Conservation (phyloP, 2,113 vertebrate species). For the Eudyptes chrysolophus region DNA sequence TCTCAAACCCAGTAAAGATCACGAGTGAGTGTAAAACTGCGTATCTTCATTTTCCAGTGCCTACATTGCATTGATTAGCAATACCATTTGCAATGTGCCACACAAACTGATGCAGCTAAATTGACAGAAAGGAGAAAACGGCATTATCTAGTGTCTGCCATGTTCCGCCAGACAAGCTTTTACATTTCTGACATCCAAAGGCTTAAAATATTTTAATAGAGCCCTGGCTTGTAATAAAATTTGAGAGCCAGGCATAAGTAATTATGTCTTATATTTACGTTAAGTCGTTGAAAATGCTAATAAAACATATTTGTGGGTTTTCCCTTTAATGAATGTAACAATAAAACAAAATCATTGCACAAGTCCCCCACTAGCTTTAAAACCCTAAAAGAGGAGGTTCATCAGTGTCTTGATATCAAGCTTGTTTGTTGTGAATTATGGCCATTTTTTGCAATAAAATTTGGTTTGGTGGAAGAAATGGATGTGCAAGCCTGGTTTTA, state of each 20-base stretch:
- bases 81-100: conserved; percentile 4
- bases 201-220: conserved; percentile 21
- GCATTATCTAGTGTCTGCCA: background rate
- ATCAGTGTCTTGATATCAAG: conserved; percentile 30
- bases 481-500: conserved; percentile 69
- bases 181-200: background rate
- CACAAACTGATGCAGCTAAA: conserved; percentile 10
- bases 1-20: background rate
- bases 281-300: conserved; percentile 47
- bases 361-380: background rate
- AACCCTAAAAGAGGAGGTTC: conserved; percentile 23
- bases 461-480: conserved; percentile 69
- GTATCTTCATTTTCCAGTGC: conserved; percentile 46
- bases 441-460: conserved; percentile 69
- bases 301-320: conserved; percentile 48
- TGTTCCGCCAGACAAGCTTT: background rate
- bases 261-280: conserved; percentile 41
- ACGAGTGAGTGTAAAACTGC: background rate
- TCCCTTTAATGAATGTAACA: conserved; percentile 16
- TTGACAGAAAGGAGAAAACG: background rate
- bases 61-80: conserved; percentile 51
- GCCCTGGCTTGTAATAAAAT: conserved; percentile 31
- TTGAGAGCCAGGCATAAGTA: conserved; percentile 30
- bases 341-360: conserved; percentile 43
- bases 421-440: conserved; percentile 72